phyloP scores from a whole-genome alignment of 37 sponge, comb jelly and placozoan genomes.

The Agelas oroides region DNA sequence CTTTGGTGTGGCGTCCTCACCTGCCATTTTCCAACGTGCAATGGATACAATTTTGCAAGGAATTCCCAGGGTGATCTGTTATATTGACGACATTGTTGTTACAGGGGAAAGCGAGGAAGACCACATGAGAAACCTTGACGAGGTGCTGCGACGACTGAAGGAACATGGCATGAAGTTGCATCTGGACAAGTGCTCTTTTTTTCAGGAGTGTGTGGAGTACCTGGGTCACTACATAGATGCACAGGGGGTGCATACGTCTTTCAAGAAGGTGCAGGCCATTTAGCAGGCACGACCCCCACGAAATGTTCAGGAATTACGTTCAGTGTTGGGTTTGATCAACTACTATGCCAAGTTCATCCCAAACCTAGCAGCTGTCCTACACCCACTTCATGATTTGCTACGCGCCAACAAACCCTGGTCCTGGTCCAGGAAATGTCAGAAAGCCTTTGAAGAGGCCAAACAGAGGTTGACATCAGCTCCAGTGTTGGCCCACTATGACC shows the following conservation, averaged over 20 bases:
- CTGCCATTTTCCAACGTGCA: slow-evolving; percentile 13
- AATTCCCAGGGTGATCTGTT: slow-evolving; percentile 22
- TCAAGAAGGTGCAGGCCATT: slow-evolving; percentile 41
- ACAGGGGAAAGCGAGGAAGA: slow-evolving; percentile 35
- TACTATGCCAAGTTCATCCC: slow-evolving; percentile 58
- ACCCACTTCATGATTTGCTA: slow-evolving; percentile 46
- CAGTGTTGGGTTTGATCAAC: slow-evolving; percentile 39
- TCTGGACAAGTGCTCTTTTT: slow-evolving; percentile 18
- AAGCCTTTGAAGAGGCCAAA: slow-evolving; percentile 31
- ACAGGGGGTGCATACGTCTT: slow-evolving; percentile 25
- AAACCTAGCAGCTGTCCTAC: slow-evolving; percentile 25
- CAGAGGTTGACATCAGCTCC: not conserved
- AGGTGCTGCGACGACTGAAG: slow-evolving; percentile 11
- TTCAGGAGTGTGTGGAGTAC: slow-evolving; percentile 20
- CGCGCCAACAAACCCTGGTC: slow-evolving; percentile 8
- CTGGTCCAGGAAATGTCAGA: slow-evolving; percentile 22
- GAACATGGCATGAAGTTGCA: slow-evolving; percentile 12
- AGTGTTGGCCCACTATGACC: slow-evolving; percentile 54
- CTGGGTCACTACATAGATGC: slow-evolving; percentile 38
- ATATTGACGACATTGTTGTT: slow-evolving; percentile 39
- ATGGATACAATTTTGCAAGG: slow-evolving; percentile 44
- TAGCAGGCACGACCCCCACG: slow-evolving; percentile 30
- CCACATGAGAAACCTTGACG: slow-evolving; percentile 40
- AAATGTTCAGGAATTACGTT: slow-evolving; percentile 41
- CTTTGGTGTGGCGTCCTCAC: slow-evolving; percentile 45